Conservation (phyloP, 2,113 vertebrate species). For the Equus przewalskii region DNA sequence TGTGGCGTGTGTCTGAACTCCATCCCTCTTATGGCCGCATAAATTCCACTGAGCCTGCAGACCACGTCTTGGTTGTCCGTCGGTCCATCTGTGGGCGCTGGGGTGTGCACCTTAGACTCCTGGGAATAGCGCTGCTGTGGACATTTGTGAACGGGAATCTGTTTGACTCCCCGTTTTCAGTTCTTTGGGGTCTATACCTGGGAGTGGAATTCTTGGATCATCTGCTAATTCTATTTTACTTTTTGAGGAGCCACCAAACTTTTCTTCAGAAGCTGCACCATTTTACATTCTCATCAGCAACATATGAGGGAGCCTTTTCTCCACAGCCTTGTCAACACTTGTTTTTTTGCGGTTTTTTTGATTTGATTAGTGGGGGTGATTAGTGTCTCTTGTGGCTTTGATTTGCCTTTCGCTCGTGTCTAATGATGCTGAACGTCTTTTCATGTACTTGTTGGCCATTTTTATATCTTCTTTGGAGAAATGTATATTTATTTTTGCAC, state of each 20-base stretch:
- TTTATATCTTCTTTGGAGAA: neutral
- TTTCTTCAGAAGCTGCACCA: neutral
- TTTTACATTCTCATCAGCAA: neutral
- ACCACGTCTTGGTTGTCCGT: neutral
- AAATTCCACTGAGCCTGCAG: neutral
- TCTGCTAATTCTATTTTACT: neutral
- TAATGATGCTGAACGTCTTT: neutral
- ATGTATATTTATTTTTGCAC: neutral
- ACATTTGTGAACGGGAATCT: neutral
- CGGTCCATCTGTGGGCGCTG: neutral
- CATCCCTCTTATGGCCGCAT: neutral
- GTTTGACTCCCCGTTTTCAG: neutral
- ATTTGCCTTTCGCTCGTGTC: neutral
- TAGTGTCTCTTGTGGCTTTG: neutral
- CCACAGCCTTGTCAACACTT: neutral
- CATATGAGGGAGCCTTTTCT: neutral
- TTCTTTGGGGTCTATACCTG: neutral
- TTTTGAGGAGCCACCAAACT: neutral
- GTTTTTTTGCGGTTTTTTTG: too few species aligned
- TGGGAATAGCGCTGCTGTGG: neutral
- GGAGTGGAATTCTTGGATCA: neutral
- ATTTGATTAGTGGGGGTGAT: neutral
- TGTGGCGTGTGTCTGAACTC: neutral
- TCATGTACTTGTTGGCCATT: neutral
- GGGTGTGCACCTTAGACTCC: neutral